These are phyloP conservation scores for Baccha elongata DNA, from an alignment of 2,888 invertebrate species.

Conservation along the genomic window DNA sequence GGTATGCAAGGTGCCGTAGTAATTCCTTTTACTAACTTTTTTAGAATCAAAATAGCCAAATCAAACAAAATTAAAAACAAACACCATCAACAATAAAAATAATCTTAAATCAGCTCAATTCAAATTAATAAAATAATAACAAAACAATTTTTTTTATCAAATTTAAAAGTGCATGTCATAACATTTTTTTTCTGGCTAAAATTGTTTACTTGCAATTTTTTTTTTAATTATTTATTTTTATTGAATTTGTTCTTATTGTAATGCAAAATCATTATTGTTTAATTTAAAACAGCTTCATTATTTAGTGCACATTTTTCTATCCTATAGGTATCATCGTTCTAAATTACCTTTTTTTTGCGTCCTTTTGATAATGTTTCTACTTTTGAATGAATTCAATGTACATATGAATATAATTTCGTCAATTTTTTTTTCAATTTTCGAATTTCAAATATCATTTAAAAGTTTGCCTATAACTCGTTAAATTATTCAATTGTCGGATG, in stretches of 20 bases:
- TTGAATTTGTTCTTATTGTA: slow-evolving; percentile 43
- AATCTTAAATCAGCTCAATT: slow-evolving; percentile 63
- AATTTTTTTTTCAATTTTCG: too few species aligned
- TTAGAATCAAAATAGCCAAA: slow-evolving; percentile 82
- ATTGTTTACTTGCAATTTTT: slow-evolving; percentile 35
- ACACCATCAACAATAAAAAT: slow-evolving; percentile 74
- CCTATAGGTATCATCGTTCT: too few species aligned
- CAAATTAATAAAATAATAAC: slow-evolving; percentile 63
- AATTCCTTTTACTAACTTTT: slow-evolving; percentile 83
- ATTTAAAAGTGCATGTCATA: slow-evolving; percentile 37
- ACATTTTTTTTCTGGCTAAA: slow-evolving; percentile 27
- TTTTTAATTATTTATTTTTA: slow-evolving; percentile 26
- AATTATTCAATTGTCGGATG: too few species aligned
- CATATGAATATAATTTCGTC: too few species aligned
- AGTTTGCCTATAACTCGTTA: too few species aligned
- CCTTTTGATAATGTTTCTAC: too few species aligned
- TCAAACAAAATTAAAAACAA: slow-evolving; percentile 70
- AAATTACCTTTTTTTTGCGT: too few species aligned
- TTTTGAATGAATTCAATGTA: too few species aligned
- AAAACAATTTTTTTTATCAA: slow-evolving; percentile 51
- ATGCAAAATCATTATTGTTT: slow-evolving; percentile 37
- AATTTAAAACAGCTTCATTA: too few species aligned
- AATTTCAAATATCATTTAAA: too few species aligned
- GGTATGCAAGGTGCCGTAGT: slow-evolving; percentile 90
- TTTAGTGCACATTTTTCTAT: too few species aligned